Conservation (phyloP, 2,113 vertebrate species). For the Amphilophus citrinellus region DNA sequence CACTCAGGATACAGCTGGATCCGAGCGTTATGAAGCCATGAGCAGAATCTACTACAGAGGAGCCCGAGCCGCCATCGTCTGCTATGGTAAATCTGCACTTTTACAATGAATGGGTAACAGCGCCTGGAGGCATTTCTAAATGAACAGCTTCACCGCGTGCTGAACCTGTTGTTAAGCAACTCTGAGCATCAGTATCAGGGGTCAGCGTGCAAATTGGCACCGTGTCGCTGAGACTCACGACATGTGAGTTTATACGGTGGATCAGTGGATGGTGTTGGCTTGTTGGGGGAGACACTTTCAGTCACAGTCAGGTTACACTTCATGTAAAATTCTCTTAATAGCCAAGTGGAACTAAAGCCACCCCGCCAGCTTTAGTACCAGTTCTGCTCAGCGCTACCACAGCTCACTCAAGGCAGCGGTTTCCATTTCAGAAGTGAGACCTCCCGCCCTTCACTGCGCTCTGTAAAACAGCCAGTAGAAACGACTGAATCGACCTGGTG, state of each 20-base stretch:
- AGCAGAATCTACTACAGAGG: constrained; percentile 98
- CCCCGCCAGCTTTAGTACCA: not conserved
- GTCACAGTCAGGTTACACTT: not conserved
- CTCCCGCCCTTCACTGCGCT: not conserved
- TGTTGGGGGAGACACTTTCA: not conserved
- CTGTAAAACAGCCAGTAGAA: not conserved
- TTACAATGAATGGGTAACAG: not conserved
- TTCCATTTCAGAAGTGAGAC: not conserved
- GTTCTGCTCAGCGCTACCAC: not conserved
- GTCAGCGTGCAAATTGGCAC: not conserved
- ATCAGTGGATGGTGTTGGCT: not conserved
- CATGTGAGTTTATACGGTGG: not conserved
- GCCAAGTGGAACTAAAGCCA: not conserved
- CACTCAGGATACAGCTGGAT: constrained; percentile 95
- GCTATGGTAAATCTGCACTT: constrained; percentile 86
- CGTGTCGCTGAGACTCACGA: not conserved
- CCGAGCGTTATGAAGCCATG: constrained; percentile 98
- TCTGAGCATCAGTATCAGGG: not conserved
- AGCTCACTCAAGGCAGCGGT: not conserved
- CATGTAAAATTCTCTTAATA: not conserved
- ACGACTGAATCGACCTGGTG: not conserved
- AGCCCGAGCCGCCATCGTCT: constrained; percentile 93
- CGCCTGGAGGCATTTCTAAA: not conserved
- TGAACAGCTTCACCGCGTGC: not conserved
- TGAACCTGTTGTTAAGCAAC: not conserved